Conservation (phyloP, 2,888 invertebrate species). For the Drosophila borborema region DNA sequence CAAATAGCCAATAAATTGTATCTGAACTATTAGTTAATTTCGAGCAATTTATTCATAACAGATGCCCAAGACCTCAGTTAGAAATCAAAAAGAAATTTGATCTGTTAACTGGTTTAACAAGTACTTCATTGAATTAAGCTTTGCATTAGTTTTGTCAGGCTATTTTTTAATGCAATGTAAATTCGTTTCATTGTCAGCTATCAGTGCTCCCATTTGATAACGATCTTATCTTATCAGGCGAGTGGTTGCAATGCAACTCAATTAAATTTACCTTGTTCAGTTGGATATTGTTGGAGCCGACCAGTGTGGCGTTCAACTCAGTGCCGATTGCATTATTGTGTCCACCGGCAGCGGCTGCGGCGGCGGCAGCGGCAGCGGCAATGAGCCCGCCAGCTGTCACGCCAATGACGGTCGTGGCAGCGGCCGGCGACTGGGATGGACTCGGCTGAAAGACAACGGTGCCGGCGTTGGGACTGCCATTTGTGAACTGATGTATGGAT, state of each 20-base stretch:
- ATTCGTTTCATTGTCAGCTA: conserved; percentile 23
- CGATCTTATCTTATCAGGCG: conserved; percentile 44
- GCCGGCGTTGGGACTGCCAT: conserved; percentile 85
- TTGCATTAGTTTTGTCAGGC: conserved; percentile 12
- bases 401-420: conserved; percentile 85
- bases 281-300: conserved; percentile 85
- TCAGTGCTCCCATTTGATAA: conserved; percentile 51
- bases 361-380: conserved; percentile 66
- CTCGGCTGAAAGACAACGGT: conserved; percentile 85
- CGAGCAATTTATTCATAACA: not conserved
- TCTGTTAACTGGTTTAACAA: not conserved
- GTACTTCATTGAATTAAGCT: not conserved
- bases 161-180: conserved; percentile 11
- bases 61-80: too few species aligned
- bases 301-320: conserved; percentile 85
- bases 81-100: not conserved
- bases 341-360: conserved; percentile 56
- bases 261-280: conserved; percentile 83
- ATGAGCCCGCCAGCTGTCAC: conserved; percentile 82
- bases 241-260: conserved; percentile 3
- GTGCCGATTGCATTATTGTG: conserved; percentile 81
- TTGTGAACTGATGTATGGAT: conserved; percentile 85
- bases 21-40: not conserved
- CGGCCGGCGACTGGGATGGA: conserved; percentile 85
- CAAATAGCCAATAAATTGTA: not conserved